Base-by-base conservation (phyloP, 2,888 invertebrate genomes). In the Catocala nupta region DNA sequence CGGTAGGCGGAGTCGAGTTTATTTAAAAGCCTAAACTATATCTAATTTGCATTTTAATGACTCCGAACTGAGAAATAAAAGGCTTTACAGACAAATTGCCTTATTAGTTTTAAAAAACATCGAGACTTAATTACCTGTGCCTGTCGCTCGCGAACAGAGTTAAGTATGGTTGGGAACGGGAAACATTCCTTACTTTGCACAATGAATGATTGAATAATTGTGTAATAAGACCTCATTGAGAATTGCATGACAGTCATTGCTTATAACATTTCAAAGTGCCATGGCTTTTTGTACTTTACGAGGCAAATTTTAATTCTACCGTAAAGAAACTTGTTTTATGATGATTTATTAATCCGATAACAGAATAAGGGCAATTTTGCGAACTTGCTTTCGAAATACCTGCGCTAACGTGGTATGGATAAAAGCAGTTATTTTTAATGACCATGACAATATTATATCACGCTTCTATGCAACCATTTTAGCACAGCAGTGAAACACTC, bases 121-220 rank as follows among this genome's bases (percentile, higher is more conserved):
- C 48, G 47, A 39, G 55, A 34, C 48, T 39, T 48, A 48, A 48
- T 47, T 59, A 42, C 34, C 52, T 47, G 36, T 52, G 13, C 43
- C 25, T 25, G 25, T 25, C 51, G 34, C 48, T 51, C 8, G 44
- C 45, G 50, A 13, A 43, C 33, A 1, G 13, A 16, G 5, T 53
- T 53, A 5, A 10, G 16, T 7, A 8, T 6, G 8, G 36, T 55
- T 39, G 55, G 34, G 42, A 43, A 39, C 34, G 8, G 13, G 10
- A 42, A 68, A 52, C 25, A 51, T 63, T 54, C 36, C 48, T 61
- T 36, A 34, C 33, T 11, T 33, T 49, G 43, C 16, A 55, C 54
- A 36, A 63, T 58, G 54, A 63, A 55, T 60, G 66, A 66, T 63
- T 62, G 55, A 51, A 45, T 70, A 72, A 69, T 68, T 71, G 65